These are phyloP conservation scores for Eueremaeus valkanovi DNA, from an alignment of 2,888 invertebrate genomes.

Conservation along the genomic window DNA sequence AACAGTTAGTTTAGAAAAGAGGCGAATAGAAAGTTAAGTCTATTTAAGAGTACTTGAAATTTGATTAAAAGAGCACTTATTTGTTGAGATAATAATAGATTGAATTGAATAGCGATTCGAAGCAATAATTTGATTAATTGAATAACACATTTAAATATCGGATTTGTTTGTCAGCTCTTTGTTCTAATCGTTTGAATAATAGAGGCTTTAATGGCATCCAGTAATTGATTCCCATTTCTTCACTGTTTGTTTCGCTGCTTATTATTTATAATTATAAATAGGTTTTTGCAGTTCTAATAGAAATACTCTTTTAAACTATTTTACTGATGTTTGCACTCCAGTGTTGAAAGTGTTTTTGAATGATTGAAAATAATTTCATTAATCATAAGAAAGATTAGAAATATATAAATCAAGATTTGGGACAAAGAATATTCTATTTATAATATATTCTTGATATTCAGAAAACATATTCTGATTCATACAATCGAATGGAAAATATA, in stretches of 20 bases:
- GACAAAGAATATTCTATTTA: neutral
- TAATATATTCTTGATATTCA: too few relatives aligned
- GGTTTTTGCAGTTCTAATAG: neutral
- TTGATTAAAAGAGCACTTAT: constrained; percentile 20
- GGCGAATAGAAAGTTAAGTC: neutral
- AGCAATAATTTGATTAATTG: constrained; percentile 14
- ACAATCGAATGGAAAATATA: too few relatives aligned
- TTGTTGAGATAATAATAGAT: constrained; percentile 30
- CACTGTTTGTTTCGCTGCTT: too few relatives aligned
- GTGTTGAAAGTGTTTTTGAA: constrained; percentile 20
- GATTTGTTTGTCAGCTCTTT: neutral
- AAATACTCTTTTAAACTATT: too few relatives aligned
- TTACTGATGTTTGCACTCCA: too few relatives aligned
- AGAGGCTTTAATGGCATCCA: neutral
- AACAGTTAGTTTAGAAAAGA: neutral
- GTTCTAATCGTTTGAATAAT: neutral
- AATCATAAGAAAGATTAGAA: constrained; percentile 5
- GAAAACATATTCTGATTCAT: too few relatives aligned
- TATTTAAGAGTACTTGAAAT: neutral
- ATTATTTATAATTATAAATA: neutral
- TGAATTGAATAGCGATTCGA: neutral
- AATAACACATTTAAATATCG: neutral
- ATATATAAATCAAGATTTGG: constrained; percentile 16
- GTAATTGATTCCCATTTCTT: neutral
- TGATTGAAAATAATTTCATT: constrained; percentile 4